A percentile compares a stretch with the other conserved stretches of the same genome.
These are phyloP conservation scores for Kryptolebias marmoratus DNA, from an alignment of 2,113 vertebrate species.

Conservation along the genomic window DNA sequence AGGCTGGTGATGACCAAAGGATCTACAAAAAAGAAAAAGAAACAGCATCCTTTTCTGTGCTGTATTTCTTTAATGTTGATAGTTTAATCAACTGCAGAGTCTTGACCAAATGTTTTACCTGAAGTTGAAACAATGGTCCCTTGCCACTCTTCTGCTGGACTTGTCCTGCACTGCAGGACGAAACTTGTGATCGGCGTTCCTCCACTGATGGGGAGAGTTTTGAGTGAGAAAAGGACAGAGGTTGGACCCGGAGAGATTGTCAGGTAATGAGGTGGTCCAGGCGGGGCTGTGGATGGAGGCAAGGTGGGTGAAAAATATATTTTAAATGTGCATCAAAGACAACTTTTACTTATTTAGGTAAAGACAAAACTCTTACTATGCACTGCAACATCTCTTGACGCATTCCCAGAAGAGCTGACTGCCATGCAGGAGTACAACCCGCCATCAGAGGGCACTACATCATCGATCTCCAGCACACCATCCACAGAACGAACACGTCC, in stretches of 20 bases:
- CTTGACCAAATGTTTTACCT: conserved; percentile 44
- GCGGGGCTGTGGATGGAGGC: conserved; percentile 56
- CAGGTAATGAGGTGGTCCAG: conserved; percentile 54
- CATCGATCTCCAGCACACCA: conserved; percentile 62
- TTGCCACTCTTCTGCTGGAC: conserved; percentile 48
- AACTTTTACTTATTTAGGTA: neutral
- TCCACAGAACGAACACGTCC: conserved; percentile 43
- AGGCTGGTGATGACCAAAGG: conserved; percentile 53
- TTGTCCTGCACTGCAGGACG: conserved; percentile 68
- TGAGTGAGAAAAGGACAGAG: conserved; percentile 64
- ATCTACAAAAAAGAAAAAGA: conserved; percentile 46
- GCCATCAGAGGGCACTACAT: conserved; percentile 78
- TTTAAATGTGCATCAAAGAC: neutral
- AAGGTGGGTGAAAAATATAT: neutral
- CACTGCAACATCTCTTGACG: conserved; percentile 70
- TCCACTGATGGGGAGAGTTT: conserved; percentile 51
- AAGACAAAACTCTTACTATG: conserved; percentile 66
- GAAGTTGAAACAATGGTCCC: conserved; percentile 35
- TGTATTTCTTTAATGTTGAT: neutral
- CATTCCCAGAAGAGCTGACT: conserved; percentile 59
- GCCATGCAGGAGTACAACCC: conserved; percentile 81
- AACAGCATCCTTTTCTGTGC: neutral
- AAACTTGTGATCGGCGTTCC: conserved; percentile 69
- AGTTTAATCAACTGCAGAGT: neutral
- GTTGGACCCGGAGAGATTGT: conserved; percentile 44